Evolutionary conservation across 2,888 invertebrate genomes (phyloP), one percentile per base, ranked within the genome.

Genomic region (Leptopilina drosophilae): DNA sequence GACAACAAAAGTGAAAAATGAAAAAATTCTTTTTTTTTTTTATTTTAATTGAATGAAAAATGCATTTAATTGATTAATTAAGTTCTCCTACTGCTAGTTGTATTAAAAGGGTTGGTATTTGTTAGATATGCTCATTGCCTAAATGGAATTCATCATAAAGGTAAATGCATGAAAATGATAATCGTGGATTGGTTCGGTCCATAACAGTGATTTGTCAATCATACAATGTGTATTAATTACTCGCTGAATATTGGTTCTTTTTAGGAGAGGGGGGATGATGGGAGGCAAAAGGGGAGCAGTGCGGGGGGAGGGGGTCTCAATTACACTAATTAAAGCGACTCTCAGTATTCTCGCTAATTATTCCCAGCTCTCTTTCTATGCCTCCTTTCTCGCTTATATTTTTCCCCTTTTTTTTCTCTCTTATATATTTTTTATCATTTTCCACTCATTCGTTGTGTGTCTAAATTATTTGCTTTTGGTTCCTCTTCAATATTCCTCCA

Each of bases 251-350:
- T 40, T 56, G 56, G n/a, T n/a, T n/a, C n/a, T 56, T 73, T 20
- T 33, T 33, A 33, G 33, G 33, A 33, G 33, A 33, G 33, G 33
- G 33, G 33, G 33, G 11, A 12, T 49, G 49, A 9, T 49, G 49
- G 7, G 46, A 7, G 9, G 46, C 1, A 33, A 49, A 0, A 12
- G 49, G 49, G 49, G 12, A 4, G 49, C 3, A 11, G 12, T 11
- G n/a, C n/a, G 42, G 6, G 42, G 5, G 11, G 9, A 1, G 11
- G 12, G 49, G 12, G 14, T 59, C 40, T 73, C 73, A 73, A 59
- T 73, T 73, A 73, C 56, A 73, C 15, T 73, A 73, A 73, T 73
- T 73, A 73, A 53, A 73, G 40, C 56, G 14, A 73, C 56, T 73
- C 56, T 33, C 56, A 56, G 53, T 56, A 53, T 73, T 40, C 56